Evolutionary conservation across 2,888 invertebrate genomes (phyloP).

Genomic region (Volucella inanis): DNA sequence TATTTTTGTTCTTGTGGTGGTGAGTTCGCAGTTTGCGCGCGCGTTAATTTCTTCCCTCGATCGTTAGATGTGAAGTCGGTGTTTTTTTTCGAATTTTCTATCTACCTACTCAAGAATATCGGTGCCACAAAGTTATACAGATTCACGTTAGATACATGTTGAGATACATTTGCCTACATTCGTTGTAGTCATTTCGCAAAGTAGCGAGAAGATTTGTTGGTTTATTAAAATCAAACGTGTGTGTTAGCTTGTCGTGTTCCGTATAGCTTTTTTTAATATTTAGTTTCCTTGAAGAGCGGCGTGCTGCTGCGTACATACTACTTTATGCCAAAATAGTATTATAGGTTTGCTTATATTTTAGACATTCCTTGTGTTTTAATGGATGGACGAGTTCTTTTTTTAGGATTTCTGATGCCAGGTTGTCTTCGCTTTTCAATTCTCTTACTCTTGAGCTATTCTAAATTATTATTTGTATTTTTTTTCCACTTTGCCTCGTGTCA

Average conservation of each 20-base stretch:
- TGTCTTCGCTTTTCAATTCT: slow-evolving; percentile 31
- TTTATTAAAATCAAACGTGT: slow-evolving; percentile 11
- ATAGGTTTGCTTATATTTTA: slow-evolving; percentile 29
- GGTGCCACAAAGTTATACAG: slow-evolving; percentile 19
- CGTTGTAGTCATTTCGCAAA: slow-evolving; percentile 20
- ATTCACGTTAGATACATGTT: slow-evolving; percentile 60
- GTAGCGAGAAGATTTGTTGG: slow-evolving; percentile 44
- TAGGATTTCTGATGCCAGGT: slow-evolving; percentile 36
- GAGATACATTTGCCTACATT: slow-evolving; percentile 64
- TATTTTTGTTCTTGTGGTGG: slow-evolving; percentile 40
- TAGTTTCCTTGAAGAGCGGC: slow-evolving; percentile 43
- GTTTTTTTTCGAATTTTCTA: slow-evolving; percentile 64
- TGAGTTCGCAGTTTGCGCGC: slow-evolving; percentile 58
- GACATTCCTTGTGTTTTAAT: slow-evolving; percentile 40
- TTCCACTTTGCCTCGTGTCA: slow-evolving; percentile 58
- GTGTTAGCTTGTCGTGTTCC: slow-evolving; percentile 4
- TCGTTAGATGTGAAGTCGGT: slow-evolving; percentile 57
- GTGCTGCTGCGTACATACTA: slow-evolving; percentile 31
- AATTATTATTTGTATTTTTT: neutral
- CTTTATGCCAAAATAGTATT: slow-evolving; percentile 32
- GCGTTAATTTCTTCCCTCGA: slow-evolving; percentile 43
- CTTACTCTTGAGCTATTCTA: neutral
- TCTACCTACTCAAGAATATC: slow-evolving; percentile 22
- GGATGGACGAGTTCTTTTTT: slow-evolving; percentile 33
- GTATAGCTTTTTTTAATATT: slow-evolving; percentile 20